Evolutionary conservation across 2,888 invertebrate species (phyloP).

Genomic region (Hedychridium roseum): DNA sequence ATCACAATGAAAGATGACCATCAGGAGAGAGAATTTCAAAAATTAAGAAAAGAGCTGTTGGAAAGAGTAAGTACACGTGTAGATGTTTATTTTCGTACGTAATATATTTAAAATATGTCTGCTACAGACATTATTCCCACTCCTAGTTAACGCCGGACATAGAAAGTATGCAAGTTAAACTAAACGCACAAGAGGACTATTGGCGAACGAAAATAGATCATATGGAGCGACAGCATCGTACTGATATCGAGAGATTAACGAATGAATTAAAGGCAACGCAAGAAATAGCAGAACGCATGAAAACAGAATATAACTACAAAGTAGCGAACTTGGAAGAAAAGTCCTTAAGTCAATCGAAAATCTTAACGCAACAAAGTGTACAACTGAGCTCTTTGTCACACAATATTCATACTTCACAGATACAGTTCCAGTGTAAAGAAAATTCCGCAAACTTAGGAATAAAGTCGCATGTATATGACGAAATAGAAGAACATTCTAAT

Average conservation of each 20-base stretch:
- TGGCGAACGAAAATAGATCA: conserved; percentile 57
- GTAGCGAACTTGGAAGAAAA: conserved; percentile 49
- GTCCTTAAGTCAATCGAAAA: conserved; percentile 43
- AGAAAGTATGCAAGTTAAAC: conserved; percentile 48
- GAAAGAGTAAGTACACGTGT: conserved; percentile 40
- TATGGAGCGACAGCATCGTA: conserved; percentile 50
- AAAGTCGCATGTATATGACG: too few species aligned
- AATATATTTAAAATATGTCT: conserved; percentile 5
- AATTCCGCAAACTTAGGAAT: too few species aligned
- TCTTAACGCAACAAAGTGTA: conserved; percentile 47
- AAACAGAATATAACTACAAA: conserved; percentile 51
- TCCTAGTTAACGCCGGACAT: conserved; percentile 47
- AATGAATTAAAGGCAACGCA: conserved; percentile 51
- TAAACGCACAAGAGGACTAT: conserved; percentile 52
- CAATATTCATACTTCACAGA: conserved; percentile 23
- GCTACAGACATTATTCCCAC: not conserved
- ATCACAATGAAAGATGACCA: conserved; percentile 61
- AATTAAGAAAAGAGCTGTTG: conserved; percentile 65
- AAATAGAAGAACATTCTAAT: too few species aligned
- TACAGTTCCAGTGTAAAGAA: conserved; percentile 9
- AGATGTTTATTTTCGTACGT: conserved; percentile 1
- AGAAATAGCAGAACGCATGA: conserved; percentile 44
- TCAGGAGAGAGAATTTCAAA: conserved; percentile 67
- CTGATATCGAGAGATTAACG: conserved; percentile 53
- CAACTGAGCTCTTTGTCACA: conserved; percentile 36